These are phyloP conservation scores for Mythimna ferrago DNA, from an alignment of 2,888 invertebrate genomes.

Conservation along the genomic window DNA sequence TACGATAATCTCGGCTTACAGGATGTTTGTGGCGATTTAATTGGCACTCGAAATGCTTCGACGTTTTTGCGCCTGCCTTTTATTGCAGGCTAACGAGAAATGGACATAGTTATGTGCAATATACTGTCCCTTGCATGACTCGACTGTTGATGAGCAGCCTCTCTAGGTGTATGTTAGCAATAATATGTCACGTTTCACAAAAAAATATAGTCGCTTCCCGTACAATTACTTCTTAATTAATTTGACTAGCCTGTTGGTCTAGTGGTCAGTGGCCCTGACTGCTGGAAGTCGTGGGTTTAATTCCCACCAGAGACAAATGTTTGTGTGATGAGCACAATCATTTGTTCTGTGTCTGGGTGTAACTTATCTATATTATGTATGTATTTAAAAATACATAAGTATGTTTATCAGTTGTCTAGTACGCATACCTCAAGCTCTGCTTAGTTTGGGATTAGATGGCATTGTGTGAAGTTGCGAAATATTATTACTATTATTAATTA, in stretches of 20 bases:
- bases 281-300: too few relatives aligned
- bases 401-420: too few relatives aligned
- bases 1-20: constrained; percentile 89
- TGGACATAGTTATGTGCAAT: constrained; percentile 73
- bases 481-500: background rate
- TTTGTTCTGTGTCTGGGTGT: too few relatives aligned
- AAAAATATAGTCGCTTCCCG: constrained; percentile 24
- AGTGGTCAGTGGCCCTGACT: too few relatives aligned
- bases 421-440: too few relatives aligned
- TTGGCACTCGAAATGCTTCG: constrained; percentile 87
- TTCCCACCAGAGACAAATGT: too few relatives aligned
- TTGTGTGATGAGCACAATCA: too few relatives aligned
- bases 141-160: constrained; percentile 59
- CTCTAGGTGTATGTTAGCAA: constrained; percentile 45
- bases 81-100: constrained; percentile 81
- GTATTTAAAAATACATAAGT: too few relatives aligned
- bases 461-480: too few relatives aligned
- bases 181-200: constrained; percentile 49
- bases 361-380: too few relatives aligned
- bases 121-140: constrained; percentile 66
- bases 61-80: constrained; percentile 81
- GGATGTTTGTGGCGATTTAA: constrained; percentile 88
- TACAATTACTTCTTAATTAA: constrained; percentile 25
- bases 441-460: too few relatives aligned
- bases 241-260: too few relatives aligned